Base-by-base conservation (phyloP, 1,140 invertebrate genomes). In the Saccostrea glomerata region DNA sequence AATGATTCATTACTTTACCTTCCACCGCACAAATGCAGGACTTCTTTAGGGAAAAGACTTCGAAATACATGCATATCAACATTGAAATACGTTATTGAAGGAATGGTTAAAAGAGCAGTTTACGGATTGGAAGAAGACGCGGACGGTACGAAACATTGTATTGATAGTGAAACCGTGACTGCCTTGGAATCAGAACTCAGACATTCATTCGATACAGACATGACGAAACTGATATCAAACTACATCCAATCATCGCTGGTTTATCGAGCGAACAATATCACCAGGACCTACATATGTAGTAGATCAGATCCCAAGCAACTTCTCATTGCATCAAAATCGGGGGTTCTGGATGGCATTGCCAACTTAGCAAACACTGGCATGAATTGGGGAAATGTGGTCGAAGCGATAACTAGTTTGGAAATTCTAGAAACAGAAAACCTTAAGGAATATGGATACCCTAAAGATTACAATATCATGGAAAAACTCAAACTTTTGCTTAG, bases 351-450 rank as follows among this genome's bases (percentile, higher is more conserved):
- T 6, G 36, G 54, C 6, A 12, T 87, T 25, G 17, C 77, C 2
- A 7, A 55, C 12, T 4, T 84, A 4, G 77, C 82, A 47, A 60
- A 30, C 40, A 17, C 25, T 17, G 58, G 40, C 0, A 84, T 87
- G 56, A 77, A 73, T 17, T 84, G 77, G 82, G 86, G 77, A 2
- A 77, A 84, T 17, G 54, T 87, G 77, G 13, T 84, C 15, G 86
- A 87, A 7, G 17, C 63, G 60, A 36, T 87, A 4, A 66, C 82
- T 1, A 87, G n/a, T 7, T 15, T 87, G 0, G 56, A 87, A 17
- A 36, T 87, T 15, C 58, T 87, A 11, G 55, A 83, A 47, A 87
- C 55, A 17, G 86, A 63, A n/a, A 87, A 87, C 40, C 58, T 88
- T 20, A 84, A 70, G 30, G 54, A 84, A 20, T 88, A 55, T 56